phyloP scores from a whole-genome alignment of 30 jellyfish, hydroid and myxozoan species.

The Cassiopea xamachana region DNA sequence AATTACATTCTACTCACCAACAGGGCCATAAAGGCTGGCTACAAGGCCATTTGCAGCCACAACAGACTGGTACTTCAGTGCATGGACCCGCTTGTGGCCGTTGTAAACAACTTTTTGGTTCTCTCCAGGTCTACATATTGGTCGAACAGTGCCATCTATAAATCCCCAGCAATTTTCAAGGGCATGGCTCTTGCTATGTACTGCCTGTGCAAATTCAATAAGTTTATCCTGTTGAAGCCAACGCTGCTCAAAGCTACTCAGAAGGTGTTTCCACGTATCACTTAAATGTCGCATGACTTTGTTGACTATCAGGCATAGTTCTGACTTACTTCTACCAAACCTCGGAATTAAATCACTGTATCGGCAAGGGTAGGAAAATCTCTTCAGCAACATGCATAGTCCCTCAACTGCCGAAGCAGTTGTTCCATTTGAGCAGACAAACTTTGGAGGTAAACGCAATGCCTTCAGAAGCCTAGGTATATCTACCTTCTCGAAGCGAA shows the following conservation, averaged over 20 bases:
- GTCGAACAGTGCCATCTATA: slow-evolving; percentile 82
- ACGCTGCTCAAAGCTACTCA: slow-evolving; percentile 54
- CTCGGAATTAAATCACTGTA: slow-evolving; percentile 68
- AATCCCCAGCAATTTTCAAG: slow-evolving; percentile 72
- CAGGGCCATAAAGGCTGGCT: slow-evolving; percentile 75
- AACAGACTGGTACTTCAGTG: slow-evolving; percentile 70
- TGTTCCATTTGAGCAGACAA: slow-evolving; percentile 49
- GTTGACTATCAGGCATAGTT: slow-evolving; percentile 71
- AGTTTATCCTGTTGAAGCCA: slow-evolving; percentile 70
- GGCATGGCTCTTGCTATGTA: slow-evolving; percentile 34
- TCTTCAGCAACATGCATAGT: slow-evolving; percentile 49
- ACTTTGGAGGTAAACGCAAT: slow-evolving; percentile 36
- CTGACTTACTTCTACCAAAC: slow-evolving; percentile 64
- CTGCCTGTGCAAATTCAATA: slow-evolving; percentile 52
- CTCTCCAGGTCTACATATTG: slow-evolving; percentile 78
- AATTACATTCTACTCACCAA: slow-evolving; percentile 24
- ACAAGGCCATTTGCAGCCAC: slow-evolving; percentile 83
- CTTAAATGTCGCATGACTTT: slow-evolving; percentile 43
- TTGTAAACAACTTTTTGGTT: slow-evolving; percentile 68
- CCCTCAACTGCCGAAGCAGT: slow-evolving; percentile 65
- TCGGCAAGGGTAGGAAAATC: slow-evolving; percentile 76
- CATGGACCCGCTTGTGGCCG: slow-evolving; percentile 84
- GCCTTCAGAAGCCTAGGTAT: slow-evolving; percentile 13
- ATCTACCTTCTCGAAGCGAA: slow-evolving; percentile 53
- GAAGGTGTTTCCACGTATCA: slow-evolving; percentile 20